These are phyloP conservation scores for Neopelma chrysocephalum DNA, from an alignment of 2,797 vertebrate genomes.

Conservation along the genomic window DNA sequence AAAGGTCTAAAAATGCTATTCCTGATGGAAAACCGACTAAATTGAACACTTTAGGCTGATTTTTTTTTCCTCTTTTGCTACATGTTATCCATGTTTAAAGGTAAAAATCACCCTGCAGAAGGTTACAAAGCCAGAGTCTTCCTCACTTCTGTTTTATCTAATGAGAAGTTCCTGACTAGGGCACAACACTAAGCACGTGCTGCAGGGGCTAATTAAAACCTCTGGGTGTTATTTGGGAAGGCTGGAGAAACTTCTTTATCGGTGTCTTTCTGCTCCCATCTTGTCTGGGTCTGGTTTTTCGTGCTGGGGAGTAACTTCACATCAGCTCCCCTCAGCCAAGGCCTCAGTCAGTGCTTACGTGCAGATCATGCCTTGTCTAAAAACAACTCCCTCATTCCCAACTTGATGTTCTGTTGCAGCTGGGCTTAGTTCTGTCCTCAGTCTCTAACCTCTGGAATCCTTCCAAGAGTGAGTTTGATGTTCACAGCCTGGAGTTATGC, in stretches of 20 bases:
- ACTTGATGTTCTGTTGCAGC: neutral
- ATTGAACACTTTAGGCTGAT: accelerated
- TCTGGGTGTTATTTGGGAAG: neutral
- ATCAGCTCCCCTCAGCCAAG: neutral
- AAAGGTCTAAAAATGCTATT: neutral
- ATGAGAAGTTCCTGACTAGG: neutral
- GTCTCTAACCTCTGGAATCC: neutral
- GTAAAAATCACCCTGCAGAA: neutral
- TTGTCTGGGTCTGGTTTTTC: neutral
- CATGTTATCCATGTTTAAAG: neutral
- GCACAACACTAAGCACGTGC: neutral
- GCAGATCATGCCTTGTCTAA: neutral
- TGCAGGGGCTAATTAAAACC: neutral
- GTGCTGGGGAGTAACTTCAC: neutral
- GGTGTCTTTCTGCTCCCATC: neutral
- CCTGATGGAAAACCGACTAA: neutral
- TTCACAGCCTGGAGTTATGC: neutral
- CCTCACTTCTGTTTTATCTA: neutral
- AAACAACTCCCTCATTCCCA: neutral
- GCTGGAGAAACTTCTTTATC: neutral
- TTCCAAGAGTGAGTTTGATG: neutral
- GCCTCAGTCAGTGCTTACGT: neutral
- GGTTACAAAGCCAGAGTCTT: neutral
- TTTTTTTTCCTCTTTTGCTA: neutral
- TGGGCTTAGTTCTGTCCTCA: neutral